Percentiles rank a stretch among this genome's conserved stretches.
These are phyloP conservation scores for Nineta flava DNA, from an alignment of 2,888 invertebrate genomes.

Conservation along the genomic window DNA sequence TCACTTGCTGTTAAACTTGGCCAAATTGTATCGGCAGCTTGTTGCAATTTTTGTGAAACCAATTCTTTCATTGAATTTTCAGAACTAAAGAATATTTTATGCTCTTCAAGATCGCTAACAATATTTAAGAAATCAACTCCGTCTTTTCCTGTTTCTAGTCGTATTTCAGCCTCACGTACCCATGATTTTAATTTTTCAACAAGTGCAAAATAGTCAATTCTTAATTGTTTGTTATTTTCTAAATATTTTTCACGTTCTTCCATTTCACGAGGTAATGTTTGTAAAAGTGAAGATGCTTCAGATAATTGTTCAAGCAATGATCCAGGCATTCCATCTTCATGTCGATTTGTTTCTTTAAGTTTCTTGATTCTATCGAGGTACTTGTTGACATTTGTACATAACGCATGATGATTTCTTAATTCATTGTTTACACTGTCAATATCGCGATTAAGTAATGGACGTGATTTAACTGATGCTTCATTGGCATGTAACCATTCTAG, in stretches of 20 bases:
- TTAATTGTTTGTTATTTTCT: constrained; percentile 55
- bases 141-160: constrained; percentile 59
- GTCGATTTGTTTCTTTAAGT: constrained; percentile 52
- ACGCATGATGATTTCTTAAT: constrained; percentile 54
- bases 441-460: constrained; percentile 65
- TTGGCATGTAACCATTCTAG: constrained; percentile 71
- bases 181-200: constrained; percentile 67
- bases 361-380: constrained; percentile 53
- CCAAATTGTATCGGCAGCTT: constrained; percentile 76
- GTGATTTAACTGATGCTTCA: constrained; percentile 64
- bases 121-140: constrained; percentile 83
- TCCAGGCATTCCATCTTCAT: constrained; percentile 66
- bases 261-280: constrained; percentile 64
- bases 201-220: constrained; percentile 59
- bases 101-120: constrained; percentile 66
- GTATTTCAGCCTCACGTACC: constrained; percentile 68
- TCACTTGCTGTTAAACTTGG: constrained; percentile 65
- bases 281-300: constrained; percentile 62
- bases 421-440: constrained; percentile 67
- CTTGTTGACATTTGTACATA: constrained; percentile 50
- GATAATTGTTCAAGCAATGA: constrained; percentile 70
- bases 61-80: constrained; percentile 63
- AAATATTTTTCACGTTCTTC: constrained; percentile 68
- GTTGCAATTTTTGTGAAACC: constrained; percentile 66
- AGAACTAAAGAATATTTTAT: constrained; percentile 70